Evolutionary conservation across 1,140 invertebrate species (phyloP), one percentile per base, ranked within the genome.

Genomic region (Trypoxylus dichotomus): DNA sequence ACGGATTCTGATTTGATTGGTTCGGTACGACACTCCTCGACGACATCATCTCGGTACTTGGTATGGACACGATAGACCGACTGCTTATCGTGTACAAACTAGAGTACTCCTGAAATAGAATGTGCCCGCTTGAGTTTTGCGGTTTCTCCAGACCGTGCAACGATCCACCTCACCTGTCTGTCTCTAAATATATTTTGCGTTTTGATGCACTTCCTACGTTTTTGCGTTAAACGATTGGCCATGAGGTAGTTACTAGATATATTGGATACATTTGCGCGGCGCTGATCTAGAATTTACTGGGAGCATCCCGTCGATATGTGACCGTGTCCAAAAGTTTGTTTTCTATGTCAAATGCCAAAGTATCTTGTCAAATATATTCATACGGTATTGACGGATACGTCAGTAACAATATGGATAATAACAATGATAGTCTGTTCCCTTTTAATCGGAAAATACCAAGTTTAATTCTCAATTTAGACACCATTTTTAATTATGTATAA

Each of bases 261-360:
- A 19, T 42, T 24, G 29, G 13, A n/a, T 74, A n/a, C 2, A n/a
- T 24, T 15, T 41, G 29, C 72, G 72, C 41, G 19, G 6, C 29
- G 32, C 72, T 74, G 72, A 74, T 74, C n/a, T n/a, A 19, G 27
- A 74, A 74, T 74, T 74, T 74, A 68, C 24, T 68, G 60, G 60
- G 24, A 68, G 27, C 24, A 68, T 68, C 25, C 60, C 60, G 60
- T 68, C 60, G 60, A 27, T 68, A 27, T 68, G 60, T 68, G 60
- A 68, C 11, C 60, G 27, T 68, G 13, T 68, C 60, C 60, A 24
- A 68, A 68, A 68, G 47, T 54, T 37, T 54, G 15, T 54, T 54
- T 19, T 58, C 0, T 58, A 58, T 27, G 60, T 68, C 60, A 68
- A 68, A 68, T 24, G 60, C 27, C 60, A 68, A 11, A 68, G 0